Evolutionary conservation across 1,140 invertebrate species (phyloP).

Genomic region (Euwallacea similis): DNA sequence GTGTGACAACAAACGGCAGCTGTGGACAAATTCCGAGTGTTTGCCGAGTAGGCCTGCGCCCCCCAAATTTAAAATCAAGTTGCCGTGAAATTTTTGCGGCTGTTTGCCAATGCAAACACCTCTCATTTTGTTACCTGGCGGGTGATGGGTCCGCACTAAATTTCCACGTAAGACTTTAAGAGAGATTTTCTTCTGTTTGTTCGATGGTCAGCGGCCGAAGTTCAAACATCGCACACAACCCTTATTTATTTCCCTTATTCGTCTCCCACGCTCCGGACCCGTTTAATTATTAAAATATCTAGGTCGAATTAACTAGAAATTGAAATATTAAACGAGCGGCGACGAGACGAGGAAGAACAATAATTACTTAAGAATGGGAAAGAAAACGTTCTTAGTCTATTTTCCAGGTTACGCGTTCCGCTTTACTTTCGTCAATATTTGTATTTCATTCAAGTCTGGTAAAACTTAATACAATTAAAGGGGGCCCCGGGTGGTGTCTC

Average conservation of each 20-base stretch:
- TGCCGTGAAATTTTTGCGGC: conserved; percentile 41
- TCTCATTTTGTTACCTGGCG: not conserved
- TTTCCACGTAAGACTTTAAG: too few species aligned
- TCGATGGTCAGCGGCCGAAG: too few species aligned
- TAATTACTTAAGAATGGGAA: conserved; percentile 33
- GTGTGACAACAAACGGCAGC: conserved; percentile 18
- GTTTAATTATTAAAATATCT: conserved; percentile 1
- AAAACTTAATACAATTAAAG: conserved; percentile 34
- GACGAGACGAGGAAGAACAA: conserved; percentile 22
- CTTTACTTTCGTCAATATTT: conserved; percentile 30
- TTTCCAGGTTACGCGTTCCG: conserved; percentile 29
- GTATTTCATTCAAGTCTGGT: conserved; percentile 34
- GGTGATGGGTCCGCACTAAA: too few species aligned
- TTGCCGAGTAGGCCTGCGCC: conserved; percentile 30
- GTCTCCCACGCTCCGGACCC: not conserved
- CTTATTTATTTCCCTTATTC: too few species aligned
- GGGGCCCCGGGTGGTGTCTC: conserved; percentile 15
- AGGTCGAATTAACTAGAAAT: conserved; percentile 30
- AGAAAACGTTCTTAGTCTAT: conserved; percentile 26
- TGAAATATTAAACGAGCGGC: conserved; percentile 24
- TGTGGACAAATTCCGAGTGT: conserved; percentile 38
- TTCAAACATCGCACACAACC: too few species aligned
- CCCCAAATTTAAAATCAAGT: conserved; percentile 42
- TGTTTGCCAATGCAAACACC: conserved; percentile 28
- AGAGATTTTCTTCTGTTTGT: too few species aligned